Evolutionary conservation across 2,888 invertebrate species (phyloP).

Genomic region (Pseudanteris insignis): DNA sequence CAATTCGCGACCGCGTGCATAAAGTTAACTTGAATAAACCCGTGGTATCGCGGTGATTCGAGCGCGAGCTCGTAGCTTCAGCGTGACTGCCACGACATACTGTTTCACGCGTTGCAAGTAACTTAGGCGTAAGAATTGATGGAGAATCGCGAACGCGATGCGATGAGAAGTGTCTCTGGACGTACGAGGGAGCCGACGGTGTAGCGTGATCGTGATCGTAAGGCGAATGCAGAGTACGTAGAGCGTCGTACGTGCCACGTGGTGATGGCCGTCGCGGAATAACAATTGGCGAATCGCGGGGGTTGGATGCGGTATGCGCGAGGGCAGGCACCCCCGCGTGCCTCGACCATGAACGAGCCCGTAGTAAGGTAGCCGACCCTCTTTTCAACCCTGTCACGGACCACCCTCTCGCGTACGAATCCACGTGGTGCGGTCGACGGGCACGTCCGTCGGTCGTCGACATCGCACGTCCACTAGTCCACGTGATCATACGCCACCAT

Average conservation of each 20-base stretch:
- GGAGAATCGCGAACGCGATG: too few relatives aligned
- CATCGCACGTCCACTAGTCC: constrained; percentile 48
- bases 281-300: constrained; percentile 59
- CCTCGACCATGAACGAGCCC: constrained; percentile 48
- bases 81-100: too few relatives aligned
- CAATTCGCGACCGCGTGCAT: too few relatives aligned
- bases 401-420: constrained; percentile 46
- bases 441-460: constrained; percentile 52
- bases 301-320: constrained; percentile 50
- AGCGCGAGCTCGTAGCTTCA: too few relatives aligned
- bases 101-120: too few relatives aligned
- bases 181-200: constrained; percentile 9
- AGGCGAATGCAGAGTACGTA: constrained; percentile 51
- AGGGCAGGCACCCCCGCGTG: constrained; percentile 37
- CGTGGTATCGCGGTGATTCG: not conserved
- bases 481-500: constrained; percentile 49
- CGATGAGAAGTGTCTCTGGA: too few relatives aligned
- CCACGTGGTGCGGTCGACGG: constrained; percentile 49
- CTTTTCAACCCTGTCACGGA: constrained; percentile 58
- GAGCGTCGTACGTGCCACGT: constrained; percentile 53
- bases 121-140: too few relatives aligned
- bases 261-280: constrained; percentile 55
- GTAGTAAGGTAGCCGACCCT: constrained; percentile 46
- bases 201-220: constrained; percentile 36
- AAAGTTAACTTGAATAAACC: constrained; percentile 23